Percentiles rank a stretch among this genome's conserved stretches.
Conservation (phyloP, 2,113 vertebrate genomes). For the Isurus oxyrinchus region DNA sequence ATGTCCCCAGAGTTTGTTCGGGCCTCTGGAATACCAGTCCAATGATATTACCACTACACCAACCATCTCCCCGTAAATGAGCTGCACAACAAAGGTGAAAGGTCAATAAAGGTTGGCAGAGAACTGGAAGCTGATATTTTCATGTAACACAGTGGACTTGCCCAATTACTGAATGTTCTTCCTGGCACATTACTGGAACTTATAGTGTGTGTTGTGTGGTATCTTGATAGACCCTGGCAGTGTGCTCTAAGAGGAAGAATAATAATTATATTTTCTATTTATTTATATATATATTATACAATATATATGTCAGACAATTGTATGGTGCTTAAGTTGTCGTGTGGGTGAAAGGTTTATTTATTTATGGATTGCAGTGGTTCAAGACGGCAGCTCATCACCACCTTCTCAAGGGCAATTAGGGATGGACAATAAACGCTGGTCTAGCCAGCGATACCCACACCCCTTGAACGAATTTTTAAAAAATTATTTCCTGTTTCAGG, state of each 20-base stretch:
- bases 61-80: neutral
- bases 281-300: no score
- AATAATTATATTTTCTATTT: neutral
- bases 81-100: neutral
- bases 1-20: no score
- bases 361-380: no score
- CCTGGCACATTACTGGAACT: neutral
- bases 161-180: neutral
- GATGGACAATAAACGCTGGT: no score
- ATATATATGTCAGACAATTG: neutral
- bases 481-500: constrained; percentile 40
- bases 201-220: neutral
- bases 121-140: neutral
- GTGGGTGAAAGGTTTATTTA: constrained; percentile 42
- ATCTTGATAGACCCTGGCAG: neutral
- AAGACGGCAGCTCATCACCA: no score
- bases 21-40: no score
- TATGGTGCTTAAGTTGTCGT: neutral
- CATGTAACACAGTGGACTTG: neutral
- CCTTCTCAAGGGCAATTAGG: no score
- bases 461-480: neutral
- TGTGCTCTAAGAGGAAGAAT: neutral
- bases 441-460: no score
- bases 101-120: neutral
- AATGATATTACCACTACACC: no score